These are phyloP conservation scores for Osedax fenrisi DNA, from an alignment of 2,888 invertebrate genomes.

Conservation along the genomic window DNA sequence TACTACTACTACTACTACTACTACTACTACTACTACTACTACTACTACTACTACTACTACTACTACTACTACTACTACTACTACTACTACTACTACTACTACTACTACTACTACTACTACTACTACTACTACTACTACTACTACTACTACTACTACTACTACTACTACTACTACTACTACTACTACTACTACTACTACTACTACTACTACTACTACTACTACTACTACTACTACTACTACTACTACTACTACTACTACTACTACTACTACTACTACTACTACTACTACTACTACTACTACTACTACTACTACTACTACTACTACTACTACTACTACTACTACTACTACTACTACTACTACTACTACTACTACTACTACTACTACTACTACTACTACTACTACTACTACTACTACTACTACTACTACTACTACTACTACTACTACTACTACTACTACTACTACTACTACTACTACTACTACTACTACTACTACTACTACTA, in stretches of 20 bases:
- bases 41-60: constrained; percentile 14
- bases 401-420: constrained; percentile 12
- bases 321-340: constrained; percentile 12
- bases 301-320: constrained; percentile 14
- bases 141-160: constrained; percentile 9
- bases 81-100: background rate
- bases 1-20: constrained; percentile 14
- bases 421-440: constrained; percentile 12
- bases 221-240: constrained; percentile 11
- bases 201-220: constrained; percentile 12
- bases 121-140: constrained; percentile 4
- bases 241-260: constrained; percentile 8
- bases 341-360: constrained; percentile 14
- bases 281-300: constrained; percentile 12
- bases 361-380: constrained; percentile 14
- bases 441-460: constrained; percentile 12
- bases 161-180: constrained; percentile 14
- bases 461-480: constrained; percentile 5
- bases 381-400: constrained; percentile 12
- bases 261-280: constrained; percentile 16
- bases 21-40: constrained; percentile 12
- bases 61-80: constrained; percentile 12
- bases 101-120: constrained; percentile 9
- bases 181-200: constrained; percentile 14
- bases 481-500: constrained; percentile 1